Evolutionary conservation across 2,797 vertebrate species (phyloP), one percentile per base, ranked within the genome.

Genomic region (Craterocephalus amniculus): DNA sequence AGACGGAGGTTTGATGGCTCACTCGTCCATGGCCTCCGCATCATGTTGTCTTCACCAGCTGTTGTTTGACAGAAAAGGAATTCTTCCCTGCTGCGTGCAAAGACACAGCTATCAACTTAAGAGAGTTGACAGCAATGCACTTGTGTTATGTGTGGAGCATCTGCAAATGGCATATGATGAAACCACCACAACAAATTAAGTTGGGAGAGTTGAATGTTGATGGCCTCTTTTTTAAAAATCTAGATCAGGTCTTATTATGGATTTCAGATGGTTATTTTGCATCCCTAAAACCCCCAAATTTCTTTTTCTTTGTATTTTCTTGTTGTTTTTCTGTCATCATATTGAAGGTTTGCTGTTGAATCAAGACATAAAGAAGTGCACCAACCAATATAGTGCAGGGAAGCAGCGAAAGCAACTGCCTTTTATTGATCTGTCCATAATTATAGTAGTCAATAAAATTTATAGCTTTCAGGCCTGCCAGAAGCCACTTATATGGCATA

Each of bases 11-110:
- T 89, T 91, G 91, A 93, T 88, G 89, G 88, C 90, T 93, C 88
- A 91, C 86, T 92, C 88, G 81, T 87, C 88, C 87, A 72, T 87
- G 87, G 91, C 86, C 87, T 83, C 83, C 66, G 67, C 87, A 90
- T 89, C 88, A 87, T 89, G 88, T 88, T 89, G 89, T 87, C 90
- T 88, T 88, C 82, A 75, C 86, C 92, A 92, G 91, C 90, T 93
- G 92, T 83, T 90, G 87, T 89, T 90, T 91, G 91, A 91, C 88
- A 91, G 90, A 73, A 73, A 85, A 89, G 84, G 79, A 83, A 89
- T 86, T 85, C 85, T 89, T 88, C 83, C 81, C 72, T 34, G 74
- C 88, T 74, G 83, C 72, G 87, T 83, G 81, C 86, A 76, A 81
- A 91, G 87, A 88, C 81, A 83, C 87, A 87, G 86, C 90, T 83